phyloP scores from a whole-genome alignment of 2,797 vertebrate genomes.

The Eutrigla gurnardus region DNA sequence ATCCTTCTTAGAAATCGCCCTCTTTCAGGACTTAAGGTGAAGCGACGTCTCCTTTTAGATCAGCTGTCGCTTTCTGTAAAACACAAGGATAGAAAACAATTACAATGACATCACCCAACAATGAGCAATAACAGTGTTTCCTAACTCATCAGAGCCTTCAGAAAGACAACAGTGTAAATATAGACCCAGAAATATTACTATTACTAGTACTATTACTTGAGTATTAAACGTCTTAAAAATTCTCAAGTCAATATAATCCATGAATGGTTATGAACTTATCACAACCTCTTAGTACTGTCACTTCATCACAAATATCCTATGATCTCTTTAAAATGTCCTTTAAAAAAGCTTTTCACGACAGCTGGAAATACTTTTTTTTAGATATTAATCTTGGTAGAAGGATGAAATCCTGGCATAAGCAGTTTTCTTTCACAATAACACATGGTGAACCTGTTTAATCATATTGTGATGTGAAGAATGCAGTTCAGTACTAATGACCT shows the following conservation, averaged over 20 bases:
- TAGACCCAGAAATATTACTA: too few relatives aligned
- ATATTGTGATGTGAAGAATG: neutral
- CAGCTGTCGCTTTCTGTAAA: slow-evolving; percentile 64
- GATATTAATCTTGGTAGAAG: neutral
- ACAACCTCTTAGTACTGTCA: slow-evolving; percentile 5
- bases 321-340: neutral
- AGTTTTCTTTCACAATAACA: slow-evolving; percentile 1
- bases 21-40: slow-evolving; percentile 56
- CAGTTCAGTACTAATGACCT: neutral
- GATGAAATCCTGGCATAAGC: neutral
- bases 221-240: neutral
- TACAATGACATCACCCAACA: neutral
- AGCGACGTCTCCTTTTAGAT: slow-evolving; percentile 47
- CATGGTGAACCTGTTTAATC: neutral
- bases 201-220: neutral
- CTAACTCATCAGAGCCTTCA: neutral
- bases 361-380: neutral
- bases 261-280: neutral
- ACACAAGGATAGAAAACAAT: slow-evolving; percentile 15
- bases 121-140: neutral
- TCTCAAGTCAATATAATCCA: neutral
- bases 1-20: slow-evolving; percentile 56
- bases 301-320: neutral
- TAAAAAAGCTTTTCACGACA: neutral
- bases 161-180: neutral